Evolutionary conservation across 2,797 vertebrate genomes (phyloP).

Genomic region (Tapirus indicus): DNA sequence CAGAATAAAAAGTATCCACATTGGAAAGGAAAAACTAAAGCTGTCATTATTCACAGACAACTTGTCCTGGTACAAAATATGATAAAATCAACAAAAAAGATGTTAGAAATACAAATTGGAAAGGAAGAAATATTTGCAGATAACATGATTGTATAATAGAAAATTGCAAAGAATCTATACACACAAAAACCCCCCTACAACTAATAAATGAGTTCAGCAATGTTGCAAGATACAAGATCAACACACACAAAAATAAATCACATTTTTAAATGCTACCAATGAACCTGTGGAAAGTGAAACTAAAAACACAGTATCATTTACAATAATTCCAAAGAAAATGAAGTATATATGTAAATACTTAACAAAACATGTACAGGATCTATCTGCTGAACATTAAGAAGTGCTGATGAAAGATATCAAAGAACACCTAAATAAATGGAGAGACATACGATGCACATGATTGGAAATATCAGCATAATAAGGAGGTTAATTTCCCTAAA

Average conservation of each 20-base stretch:
- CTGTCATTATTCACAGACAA: background rate
- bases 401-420: background rate
- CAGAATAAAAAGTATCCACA: background rate
- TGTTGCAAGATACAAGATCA: background rate
- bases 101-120: background rate
- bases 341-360: background rate
- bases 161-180: background rate
- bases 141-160: background rate
- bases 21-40: background rate
- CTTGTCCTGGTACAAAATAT: background rate
- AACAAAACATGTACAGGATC: too few species aligned
- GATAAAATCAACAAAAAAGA: background rate
- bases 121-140: background rate
- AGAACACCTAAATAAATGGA: background rate
- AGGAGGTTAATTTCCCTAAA: background rate
- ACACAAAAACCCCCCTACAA: background rate
- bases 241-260: background rate
- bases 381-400: background rate
- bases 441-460: background rate
- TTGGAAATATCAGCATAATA: background rate
- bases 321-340: background rate
- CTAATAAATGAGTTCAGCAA: background rate
- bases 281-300: background rate
- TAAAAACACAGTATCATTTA: background rate
- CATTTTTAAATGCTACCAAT: conserved; percentile 3